Percentiles rank a stretch among this genome's conserved stretches.
Conservation (phyloP, 2,888 invertebrate species). For the Slavum lentiscoides region DNA sequence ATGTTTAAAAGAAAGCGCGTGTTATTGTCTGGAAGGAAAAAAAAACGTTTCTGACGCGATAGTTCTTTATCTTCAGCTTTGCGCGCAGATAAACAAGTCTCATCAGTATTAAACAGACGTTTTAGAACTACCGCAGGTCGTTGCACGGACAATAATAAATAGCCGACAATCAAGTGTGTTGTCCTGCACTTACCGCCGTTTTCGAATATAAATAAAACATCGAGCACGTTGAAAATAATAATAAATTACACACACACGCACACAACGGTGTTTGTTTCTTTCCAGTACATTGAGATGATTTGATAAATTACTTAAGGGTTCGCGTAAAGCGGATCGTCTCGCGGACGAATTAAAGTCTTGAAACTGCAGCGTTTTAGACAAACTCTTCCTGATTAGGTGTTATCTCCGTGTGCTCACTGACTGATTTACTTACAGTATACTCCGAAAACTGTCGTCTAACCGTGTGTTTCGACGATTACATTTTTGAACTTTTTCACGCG, state of each 20-base stretch:
- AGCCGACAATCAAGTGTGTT: neutral
- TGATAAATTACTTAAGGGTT: constrained; percentile 1
- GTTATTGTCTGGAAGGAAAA: constrained; percentile 14
- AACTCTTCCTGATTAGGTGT: too few relatives aligned
- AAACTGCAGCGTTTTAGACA: too few relatives aligned
- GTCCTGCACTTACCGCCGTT: neutral
- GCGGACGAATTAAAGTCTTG: too few relatives aligned
- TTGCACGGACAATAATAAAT: constrained; percentile 2
- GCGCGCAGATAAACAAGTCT: constrained; percentile 14
- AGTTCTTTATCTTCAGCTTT: neutral
- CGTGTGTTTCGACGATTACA: too few relatives aligned
- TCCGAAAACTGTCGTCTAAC: too few relatives aligned
- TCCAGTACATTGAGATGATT: neutral
- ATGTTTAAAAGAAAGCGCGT: constrained; percentile 43
- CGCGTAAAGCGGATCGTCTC: too few relatives aligned
- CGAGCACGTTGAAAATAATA: neutral
- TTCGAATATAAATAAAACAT: constrained; percentile 38
- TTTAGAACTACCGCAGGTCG: neutral
- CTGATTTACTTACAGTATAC: too few relatives aligned
- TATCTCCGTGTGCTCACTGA: too few relatives aligned
- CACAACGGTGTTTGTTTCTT: too few relatives aligned
- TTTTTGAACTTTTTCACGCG: too few relatives aligned
- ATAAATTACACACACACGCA: too few relatives aligned
- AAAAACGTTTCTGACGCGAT: neutral
- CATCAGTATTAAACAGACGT: constrained; percentile 44